phyloP scores from a whole-genome alignment of 2,888 invertebrate genomes.

The Lochmaea crataegi region DNA sequence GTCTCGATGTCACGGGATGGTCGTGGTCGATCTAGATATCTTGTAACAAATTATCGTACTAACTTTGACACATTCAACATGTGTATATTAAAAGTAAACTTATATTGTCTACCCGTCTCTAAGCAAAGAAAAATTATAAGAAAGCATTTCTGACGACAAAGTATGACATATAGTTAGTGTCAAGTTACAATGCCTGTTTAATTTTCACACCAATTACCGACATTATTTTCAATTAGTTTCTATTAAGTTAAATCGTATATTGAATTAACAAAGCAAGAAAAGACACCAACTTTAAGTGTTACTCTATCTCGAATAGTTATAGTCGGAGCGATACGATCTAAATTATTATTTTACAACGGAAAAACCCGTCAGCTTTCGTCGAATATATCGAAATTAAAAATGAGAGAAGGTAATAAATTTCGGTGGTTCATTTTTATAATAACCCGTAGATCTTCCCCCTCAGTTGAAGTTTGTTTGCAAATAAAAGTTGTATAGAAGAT shows the following conservation, averaged over 20 bases:
- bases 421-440: too few relatives aligned
- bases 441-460: too few relatives aligned
- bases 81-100: too few relatives aligned
- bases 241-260: slow-evolving; percentile 50
- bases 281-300: slow-evolving; percentile 15
- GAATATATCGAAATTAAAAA: too few relatives aligned
- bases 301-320: background rate
- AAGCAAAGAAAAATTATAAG: slow-evolving; percentile 4
- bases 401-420: too few relatives aligned
- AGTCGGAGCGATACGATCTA: background rate
- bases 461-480: too few relatives aligned
- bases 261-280: slow-evolving; percentile 47
- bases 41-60: background rate
- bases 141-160: slow-evolving; percentile 2
- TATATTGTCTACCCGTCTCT: background rate
- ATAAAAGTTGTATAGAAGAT: too few relatives aligned
- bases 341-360: too few relatives aligned
- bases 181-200: slow-evolving; percentile 36
- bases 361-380: too few relatives aligned
- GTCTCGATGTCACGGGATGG: too few relatives aligned
- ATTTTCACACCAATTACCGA: slow-evolving; percentile 44
- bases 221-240: slow-evolving; percentile 53
- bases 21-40: too few relatives aligned
- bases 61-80: background rate
- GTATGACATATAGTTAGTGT: slow-evolving; percentile 22